phyloP scores from a whole-genome alignment of 2,113 vertebrate genomes.

The Leptobrachium ailaonicum region DNA sequence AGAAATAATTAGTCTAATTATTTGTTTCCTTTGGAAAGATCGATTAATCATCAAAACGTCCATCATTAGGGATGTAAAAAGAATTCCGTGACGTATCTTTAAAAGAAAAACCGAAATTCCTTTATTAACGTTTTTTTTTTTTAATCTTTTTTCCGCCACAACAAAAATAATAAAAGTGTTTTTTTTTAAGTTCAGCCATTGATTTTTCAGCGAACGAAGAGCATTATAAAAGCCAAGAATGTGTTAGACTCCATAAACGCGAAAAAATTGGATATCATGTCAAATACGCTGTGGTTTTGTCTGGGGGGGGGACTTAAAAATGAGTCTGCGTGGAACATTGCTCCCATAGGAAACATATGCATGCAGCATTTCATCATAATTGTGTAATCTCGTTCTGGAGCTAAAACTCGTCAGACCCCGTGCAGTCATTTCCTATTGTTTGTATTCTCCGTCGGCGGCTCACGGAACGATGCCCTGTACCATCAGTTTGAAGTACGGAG shows the following conservation, averaged over 20 bases:
- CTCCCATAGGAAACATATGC: constrained; percentile 27
- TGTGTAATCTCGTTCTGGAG: not conserved
- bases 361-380: constrained; percentile 9
- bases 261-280: constrained; percentile 24
- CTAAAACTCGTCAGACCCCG: not conserved
- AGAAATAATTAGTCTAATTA: no score
- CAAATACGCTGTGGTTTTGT: constrained; percentile 12
- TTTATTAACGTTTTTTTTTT: no score
- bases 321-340: constrained; percentile 30
- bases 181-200: constrained; percentile 21
- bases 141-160: no score
- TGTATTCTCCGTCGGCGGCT: not conserved
- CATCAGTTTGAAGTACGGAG: constrained; percentile 32
- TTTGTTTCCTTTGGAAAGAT: no score
- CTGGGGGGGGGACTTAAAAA: constrained; percentile 29
- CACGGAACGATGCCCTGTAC: not conserved
- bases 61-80: no score
- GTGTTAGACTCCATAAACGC: constrained; percentile 20
- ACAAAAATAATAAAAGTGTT: no score
- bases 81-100: no score
- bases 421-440: constrained; percentile 18
- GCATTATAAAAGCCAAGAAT: constrained; percentile 9
- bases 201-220: constrained; percentile 35
- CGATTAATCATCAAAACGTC: no score
- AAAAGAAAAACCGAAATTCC: no score